Conservation (phyloP, 2,797 vertebrate genomes). For the Poeciliopsis presidionis region DNA sequence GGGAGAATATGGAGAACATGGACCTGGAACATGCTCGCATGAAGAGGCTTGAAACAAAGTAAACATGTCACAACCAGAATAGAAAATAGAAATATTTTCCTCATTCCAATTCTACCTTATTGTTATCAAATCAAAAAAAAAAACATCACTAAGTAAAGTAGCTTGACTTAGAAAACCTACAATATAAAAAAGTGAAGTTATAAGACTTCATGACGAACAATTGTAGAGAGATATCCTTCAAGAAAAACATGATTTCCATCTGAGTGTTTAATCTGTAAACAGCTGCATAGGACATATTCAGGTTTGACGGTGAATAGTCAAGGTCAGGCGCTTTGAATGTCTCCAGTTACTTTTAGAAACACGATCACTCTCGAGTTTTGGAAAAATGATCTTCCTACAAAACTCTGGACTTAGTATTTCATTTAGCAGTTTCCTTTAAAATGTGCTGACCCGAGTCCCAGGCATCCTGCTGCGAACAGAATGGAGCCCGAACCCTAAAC, state of each 20-base stretch:
- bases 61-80: neutral
- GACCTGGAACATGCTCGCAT: neutral
- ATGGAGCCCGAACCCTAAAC: neutral
- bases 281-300: slow-evolving; percentile 17
- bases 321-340: slow-evolving; percentile 33
- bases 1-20: too few species aligned
- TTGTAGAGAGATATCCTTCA: neutral
- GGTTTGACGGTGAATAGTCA: slow-evolving; percentile 31
- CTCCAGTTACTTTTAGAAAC: neutral
- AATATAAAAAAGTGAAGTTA: neutral
- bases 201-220: neutral
- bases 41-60: neutral
- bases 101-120: too few species aligned
- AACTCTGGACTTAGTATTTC: neutral
- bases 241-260: slow-evolving; percentile 17
- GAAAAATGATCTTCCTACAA: neutral
- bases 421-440: neutral
- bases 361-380: neutral
- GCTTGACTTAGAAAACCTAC: neutral
- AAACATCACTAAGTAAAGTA: neutral
- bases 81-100: too few species aligned
- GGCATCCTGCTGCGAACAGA: neutral
- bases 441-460: neutral
- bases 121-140: neutral
- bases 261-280: slow-evolving; percentile 60